Evolutionary conservation across 2,113 vertebrate genomes (phyloP).

Genomic region (Loxodonta africana): DNA sequence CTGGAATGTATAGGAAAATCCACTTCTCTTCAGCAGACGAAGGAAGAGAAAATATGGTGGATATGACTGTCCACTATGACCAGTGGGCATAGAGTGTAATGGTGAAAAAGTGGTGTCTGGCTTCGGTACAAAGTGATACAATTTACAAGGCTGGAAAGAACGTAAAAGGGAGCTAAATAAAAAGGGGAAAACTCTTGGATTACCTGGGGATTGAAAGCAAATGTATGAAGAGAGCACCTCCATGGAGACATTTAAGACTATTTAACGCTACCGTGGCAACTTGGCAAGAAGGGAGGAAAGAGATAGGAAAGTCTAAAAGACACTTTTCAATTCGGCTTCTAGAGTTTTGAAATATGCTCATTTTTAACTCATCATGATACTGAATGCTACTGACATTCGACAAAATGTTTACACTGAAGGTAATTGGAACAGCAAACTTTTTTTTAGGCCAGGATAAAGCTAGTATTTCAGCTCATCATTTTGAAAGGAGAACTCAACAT

Average conservation of each 20-base stretch:
- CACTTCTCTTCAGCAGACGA: not conserved
- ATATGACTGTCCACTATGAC: not conserved
- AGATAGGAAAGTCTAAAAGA: not conserved
- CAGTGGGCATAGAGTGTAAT: not conserved
- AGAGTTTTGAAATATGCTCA: not conserved
- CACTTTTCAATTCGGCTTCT: not conserved
- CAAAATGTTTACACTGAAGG: not conserved
- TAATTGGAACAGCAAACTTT: not conserved
- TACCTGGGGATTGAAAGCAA: not conserved
- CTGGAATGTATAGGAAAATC: too few relatives aligned
- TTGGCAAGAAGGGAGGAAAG: not conserved
- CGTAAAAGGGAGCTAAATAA: not conserved
- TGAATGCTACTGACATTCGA: not conserved
- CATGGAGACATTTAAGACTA: not conserved
- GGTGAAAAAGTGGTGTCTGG: not conserved
- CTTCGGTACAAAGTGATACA: not conserved
- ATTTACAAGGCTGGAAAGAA: not conserved
- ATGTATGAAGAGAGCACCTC: not conserved
- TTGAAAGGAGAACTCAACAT: not conserved
- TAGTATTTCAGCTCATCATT: slow-evolving; percentile 1
- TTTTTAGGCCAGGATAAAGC: not conserved
- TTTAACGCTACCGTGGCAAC: not conserved
- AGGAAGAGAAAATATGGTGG: not conserved
- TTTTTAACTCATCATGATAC: not conserved
- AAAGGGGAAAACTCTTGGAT: not conserved